Evolutionary conservation across 2,888 invertebrate species (phyloP).

Genomic region (Aphodius granarius): DNA sequence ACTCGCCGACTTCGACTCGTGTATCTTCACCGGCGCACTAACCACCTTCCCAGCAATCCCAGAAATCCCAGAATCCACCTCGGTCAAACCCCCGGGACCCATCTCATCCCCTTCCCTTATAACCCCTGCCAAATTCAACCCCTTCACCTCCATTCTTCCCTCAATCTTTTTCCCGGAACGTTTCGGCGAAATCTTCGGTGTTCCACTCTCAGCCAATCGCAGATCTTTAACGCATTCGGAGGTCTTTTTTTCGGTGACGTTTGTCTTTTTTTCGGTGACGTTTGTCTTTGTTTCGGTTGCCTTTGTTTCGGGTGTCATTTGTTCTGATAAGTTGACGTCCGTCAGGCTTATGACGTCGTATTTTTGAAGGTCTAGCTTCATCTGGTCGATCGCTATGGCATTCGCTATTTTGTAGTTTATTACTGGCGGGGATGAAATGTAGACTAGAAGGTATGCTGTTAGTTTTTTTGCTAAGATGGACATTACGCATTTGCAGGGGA

Average conservation of each 20-base stretch:
- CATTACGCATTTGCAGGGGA: slow-evolving; percentile 65
- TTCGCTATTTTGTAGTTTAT: slow-evolving; percentile 49
- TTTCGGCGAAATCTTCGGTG: slow-evolving; percentile 30
- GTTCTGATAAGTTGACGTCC: slow-evolving; percentile 32
- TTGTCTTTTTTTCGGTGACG: neutral
- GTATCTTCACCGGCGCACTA: slow-evolving; percentile 55
- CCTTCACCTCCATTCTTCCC: neutral
- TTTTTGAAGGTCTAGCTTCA: slow-evolving; percentile 39
- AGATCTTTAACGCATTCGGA: neutral
- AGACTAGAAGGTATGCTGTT: slow-evolving; percentile 55
- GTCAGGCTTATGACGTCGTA: slow-evolving; percentile 40
- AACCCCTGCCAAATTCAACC: neutral
- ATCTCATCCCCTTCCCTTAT: neutral
- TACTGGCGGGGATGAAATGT: slow-evolving; percentile 58
- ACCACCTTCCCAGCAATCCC: neutral
- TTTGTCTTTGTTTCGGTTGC: neutral
- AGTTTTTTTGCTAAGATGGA: slow-evolving; percentile 64
- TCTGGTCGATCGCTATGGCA: slow-evolving; percentile 34
- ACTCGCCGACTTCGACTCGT: slow-evolving; percentile 48
- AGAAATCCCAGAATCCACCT: slow-evolving; percentile 10
- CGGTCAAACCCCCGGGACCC: neutral
- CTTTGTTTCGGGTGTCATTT: neutral
- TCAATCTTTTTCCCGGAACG: neutral
- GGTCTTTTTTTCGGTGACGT: neutral
- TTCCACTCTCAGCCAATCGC: slow-evolving; percentile 17